These are phyloP conservation scores for Pygmarrhopalites habei DNA, from an alignment of 1,140 invertebrate species.

Conservation along the genomic window DNA sequence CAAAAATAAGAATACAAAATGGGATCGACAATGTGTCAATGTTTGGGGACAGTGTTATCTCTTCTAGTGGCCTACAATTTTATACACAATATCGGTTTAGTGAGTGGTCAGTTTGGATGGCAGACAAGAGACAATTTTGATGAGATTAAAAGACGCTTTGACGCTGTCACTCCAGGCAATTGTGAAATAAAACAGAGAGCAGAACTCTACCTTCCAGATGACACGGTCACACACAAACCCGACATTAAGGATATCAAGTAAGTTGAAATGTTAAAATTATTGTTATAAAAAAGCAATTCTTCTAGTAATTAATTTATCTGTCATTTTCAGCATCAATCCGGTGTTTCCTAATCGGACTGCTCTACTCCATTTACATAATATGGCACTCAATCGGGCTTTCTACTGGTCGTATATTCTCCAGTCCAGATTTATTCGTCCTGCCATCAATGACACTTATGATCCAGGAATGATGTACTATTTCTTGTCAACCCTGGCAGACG, in stretches of 20 bases:
- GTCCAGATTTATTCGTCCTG: constrained; percentile 76
- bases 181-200: constrained; percentile 77
- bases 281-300: too few relatives aligned
- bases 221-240: constrained; percentile 81
- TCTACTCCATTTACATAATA: constrained; percentile 87
- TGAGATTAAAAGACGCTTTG: constrained; percentile 70
- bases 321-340: constrained; percentile 87
- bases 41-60: background rate
- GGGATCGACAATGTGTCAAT: too few relatives aligned
- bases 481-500: constrained; percentile 87
- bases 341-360: constrained; percentile 91
- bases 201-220: constrained; percentile 73
- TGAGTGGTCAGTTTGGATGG: constrained; percentile 73
- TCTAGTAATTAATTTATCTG: too few relatives aligned
- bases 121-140: constrained; percentile 80
- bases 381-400: constrained; percentile 87
- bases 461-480: constrained; percentile 99
- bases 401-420: constrained; percentile 95
- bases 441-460: constrained; percentile 66
- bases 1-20: too few relatives aligned
- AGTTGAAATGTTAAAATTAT: too few relatives aligned
- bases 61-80: background rate
- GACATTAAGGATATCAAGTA: constrained; percentile 93
- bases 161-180: constrained; percentile 70
- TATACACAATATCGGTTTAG: background rate